Percentiles rank a stretch among this genome's conserved stretches.
Conservation (phyloP, 2,113 vertebrate species). For the Corythaixoides concolor region DNA sequence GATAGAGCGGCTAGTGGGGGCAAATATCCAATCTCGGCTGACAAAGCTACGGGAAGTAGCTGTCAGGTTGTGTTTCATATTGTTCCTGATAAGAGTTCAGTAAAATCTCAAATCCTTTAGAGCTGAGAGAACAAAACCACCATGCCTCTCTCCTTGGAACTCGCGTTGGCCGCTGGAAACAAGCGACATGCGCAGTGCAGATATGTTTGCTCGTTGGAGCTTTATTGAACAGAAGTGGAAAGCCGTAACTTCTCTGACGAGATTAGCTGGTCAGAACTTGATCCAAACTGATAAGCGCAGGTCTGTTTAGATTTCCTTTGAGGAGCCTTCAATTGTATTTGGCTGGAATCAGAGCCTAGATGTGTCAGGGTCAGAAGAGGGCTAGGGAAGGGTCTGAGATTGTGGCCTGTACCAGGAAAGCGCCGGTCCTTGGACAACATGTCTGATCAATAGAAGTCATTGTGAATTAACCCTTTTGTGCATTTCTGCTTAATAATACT, state of each 20-base stretch:
- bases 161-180: not conserved
- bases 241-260: not conserved
- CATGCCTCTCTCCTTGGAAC: accelerated
- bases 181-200: not conserved
- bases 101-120: not conserved
- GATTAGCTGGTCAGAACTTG: not conserved
- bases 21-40: not conserved
- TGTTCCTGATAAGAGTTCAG: not conserved
- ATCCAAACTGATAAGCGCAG: not conserved
- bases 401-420: not conserved
- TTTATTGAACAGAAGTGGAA: not conserved
- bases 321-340: not conserved
- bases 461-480: not conserved
- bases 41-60: not conserved
- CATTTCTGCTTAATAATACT: not conserved
- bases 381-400: not conserved
- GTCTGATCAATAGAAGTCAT: not conserved
- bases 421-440: not conserved
- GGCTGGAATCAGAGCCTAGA: not conserved
- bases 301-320: not conserved
- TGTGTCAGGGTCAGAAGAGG: not conserved
- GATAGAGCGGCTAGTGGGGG: not conserved
- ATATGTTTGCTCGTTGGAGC: not conserved
- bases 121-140: not conserved
- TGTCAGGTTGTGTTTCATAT: not conserved